Base-by-base conservation (phyloP, 1,140 invertebrate genomes). In the Heliothis subflexa region DNA sequence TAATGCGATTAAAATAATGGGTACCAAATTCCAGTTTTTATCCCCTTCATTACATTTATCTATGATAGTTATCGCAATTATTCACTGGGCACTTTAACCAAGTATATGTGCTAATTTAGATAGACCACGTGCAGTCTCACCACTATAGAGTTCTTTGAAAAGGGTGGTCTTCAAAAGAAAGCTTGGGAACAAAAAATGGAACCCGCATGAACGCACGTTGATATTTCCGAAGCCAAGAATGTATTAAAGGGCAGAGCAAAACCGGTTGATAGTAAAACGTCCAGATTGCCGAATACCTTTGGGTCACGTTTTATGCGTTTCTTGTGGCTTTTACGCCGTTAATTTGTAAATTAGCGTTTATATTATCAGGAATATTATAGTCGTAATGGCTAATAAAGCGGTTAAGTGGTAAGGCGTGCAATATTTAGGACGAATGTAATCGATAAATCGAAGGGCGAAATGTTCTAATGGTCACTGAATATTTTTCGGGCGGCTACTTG, bases 201-300 rank as follows among this genome's bases (percentile, higher is more conserved):
- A n/a, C 61, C 10, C 61, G 18, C 61, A 64, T 45, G 28, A 64
- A 64, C n/a, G 61, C 40, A 47, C 50, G 13, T 55, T 55, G 68
- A 18, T 71, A 12, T 54, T 68, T 50, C 33, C 16, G 40, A 45
- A 50, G 47, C 47, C 18, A 49, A 68, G 47, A 68, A 54, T 25
- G 50, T 54, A 55, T 14, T 71, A 71, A 71, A 71, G 68, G 68
- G 68, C 25, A 54, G 50, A 71, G 55, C 50, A 55, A 54, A 71
- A 71, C 68, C 68, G 68, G 68, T 71, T 55, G 10, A 68, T 68
- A 68, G 64, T 68, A 68, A 68, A 68, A 68, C 50, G 64, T 71
- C 68, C 68, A 71, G 68, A 71, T 33, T 71, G 49, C 68, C 50
- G 50, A 54, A 71, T 54, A 54, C 68, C 49, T 54, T 54, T 54